These are phyloP conservation scores for Epizoanthus scotinus DNA, from an alignment of 92 coral and sea anemone species.

Conservation along the genomic window DNA sequence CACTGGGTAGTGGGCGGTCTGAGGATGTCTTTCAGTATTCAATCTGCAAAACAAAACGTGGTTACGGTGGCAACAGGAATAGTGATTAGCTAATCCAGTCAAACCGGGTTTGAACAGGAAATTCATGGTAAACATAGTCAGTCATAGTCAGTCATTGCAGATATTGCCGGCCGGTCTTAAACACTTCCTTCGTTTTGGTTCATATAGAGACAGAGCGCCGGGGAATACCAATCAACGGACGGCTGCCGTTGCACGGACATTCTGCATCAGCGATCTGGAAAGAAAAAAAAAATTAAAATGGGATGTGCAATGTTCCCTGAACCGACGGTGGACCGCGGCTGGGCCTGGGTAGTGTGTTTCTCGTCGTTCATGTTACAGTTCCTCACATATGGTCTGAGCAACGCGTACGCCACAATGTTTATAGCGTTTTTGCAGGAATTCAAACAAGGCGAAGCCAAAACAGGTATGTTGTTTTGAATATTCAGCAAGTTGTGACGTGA, in stretches of 20 bases:
- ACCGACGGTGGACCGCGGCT: constrained; percentile 16
- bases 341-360: constrained; percentile 37
- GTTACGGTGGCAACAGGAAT: neutral
- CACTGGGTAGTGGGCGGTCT: no score
- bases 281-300: neutral
- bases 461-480: neutral
- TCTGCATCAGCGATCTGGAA: neutral
- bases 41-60: no score
- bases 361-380: constrained; percentile 27
- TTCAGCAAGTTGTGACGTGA: neutral
- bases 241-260: no score
- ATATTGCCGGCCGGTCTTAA: neutral
- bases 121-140: neutral
- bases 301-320: neutral
- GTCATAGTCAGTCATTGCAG: neutral
- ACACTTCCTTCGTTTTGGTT: neutral
- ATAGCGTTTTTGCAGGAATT: constrained; percentile 33
- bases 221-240: neutral
- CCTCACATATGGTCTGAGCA: constrained; percentile 24
- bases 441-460: constrained; percentile 26
- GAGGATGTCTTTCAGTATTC: no score
- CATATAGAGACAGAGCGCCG: neutral
- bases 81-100: neutral
- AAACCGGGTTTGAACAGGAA: constrained; percentile 8
- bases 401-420: constrained; percentile 32